Percentiles rank a stretch among this genome's conserved stretches.
Evolutionary conservation across 2,113 vertebrate species (phyloP).

Genomic region (Columbina picui): DNA sequence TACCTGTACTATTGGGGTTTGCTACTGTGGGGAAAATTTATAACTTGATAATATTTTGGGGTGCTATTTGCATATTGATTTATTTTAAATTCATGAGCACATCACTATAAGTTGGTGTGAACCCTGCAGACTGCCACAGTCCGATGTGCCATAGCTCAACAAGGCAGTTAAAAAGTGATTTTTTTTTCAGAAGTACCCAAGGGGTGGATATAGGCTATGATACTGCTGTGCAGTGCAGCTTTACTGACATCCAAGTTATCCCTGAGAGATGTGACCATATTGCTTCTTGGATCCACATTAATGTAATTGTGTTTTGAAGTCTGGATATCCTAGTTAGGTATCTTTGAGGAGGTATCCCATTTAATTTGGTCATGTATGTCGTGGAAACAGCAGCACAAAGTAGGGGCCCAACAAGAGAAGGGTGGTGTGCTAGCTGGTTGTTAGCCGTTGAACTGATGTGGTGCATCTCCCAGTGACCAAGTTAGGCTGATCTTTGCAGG

Average conservation of each 20-base stretch:
- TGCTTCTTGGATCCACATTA: background rate
- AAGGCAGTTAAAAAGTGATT: background rate
- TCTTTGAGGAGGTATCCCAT: background rate
- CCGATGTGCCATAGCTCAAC: background rate
- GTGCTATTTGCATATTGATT: background rate
- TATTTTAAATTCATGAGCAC: background rate
- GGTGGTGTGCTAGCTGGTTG: background rate
- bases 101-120: background rate
- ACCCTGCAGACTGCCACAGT: background rate
- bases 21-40: background rate
- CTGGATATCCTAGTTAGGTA: background rate
- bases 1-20: background rate
- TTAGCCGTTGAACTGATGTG: background rate
- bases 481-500: background rate
- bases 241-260: background rate
- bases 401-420: background rate
- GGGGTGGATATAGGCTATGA: background rate
- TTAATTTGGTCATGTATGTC: background rate
- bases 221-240: background rate
- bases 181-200: background rate
- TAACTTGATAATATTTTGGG: background rate
- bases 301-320: background rate
- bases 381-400: background rate
- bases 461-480: background rate
- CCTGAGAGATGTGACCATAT: background rate